Percentiles rank a stretch among this genome's conserved stretches.
Conservation (phyloP, 2,113 vertebrate genomes). For the Poeciliopsis turrubarensis region DNA sequence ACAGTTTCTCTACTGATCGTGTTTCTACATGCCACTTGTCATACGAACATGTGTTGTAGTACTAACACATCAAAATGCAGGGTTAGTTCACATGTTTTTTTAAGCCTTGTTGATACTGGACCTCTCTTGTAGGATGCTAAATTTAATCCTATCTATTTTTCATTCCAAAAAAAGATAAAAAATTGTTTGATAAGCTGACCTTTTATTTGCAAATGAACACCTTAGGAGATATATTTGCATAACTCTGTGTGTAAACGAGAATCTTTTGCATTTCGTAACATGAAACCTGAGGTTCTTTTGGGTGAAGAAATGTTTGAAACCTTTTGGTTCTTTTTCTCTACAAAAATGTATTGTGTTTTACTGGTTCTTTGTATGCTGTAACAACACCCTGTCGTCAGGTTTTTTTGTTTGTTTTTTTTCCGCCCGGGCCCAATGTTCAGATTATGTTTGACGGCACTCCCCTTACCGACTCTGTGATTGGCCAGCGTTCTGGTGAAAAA, state of each 20-base stretch:
- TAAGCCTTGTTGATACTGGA: too few relatives aligned
- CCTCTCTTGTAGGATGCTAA: too few relatives aligned
- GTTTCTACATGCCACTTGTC: background rate
- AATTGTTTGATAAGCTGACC: too few relatives aligned
- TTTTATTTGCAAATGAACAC: background rate
- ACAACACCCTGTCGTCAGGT: background rate
- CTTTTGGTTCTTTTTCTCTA: background rate
- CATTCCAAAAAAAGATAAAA: too few relatives aligned
- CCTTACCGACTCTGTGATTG: background rate
- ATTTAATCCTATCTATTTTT: too few relatives aligned
- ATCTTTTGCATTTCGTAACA: background rate
- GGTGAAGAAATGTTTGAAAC: background rate
- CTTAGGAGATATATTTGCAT: background rate
- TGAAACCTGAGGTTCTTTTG: background rate
- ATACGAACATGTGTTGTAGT: background rate
- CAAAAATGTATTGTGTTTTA: background rate
- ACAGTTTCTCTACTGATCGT: background rate
- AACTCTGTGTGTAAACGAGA: background rate
- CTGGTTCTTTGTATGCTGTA: background rate
- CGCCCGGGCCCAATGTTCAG: background rate
- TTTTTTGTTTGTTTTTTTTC: conserved; percentile 6
- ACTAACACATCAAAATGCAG: background rate
- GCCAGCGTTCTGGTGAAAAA: background rate
- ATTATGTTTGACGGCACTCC: background rate
- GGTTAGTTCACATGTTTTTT: too few relatives aligned